phyloP scores from a whole-genome alignment of 2,888 invertebrate species.

The Torymus aiolomorphi region DNA sequence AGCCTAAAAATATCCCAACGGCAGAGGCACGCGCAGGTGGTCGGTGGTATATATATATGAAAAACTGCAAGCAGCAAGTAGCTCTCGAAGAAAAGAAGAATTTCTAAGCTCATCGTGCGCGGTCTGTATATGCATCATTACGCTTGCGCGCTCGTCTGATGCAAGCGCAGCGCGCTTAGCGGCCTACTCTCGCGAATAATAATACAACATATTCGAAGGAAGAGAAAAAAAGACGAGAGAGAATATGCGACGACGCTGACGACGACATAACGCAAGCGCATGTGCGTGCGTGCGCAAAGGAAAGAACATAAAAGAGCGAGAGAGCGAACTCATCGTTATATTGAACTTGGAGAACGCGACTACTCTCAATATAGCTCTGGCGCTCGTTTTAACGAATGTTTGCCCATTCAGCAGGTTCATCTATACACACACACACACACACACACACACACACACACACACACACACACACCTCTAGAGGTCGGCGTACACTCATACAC shows the following conservation, averaged over 20 bases:
- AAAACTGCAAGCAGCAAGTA: too few species aligned
- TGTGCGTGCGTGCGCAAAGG: too few species aligned
- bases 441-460: background rate
- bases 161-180: too few species aligned
- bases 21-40: too few species aligned
- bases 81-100: too few species aligned
- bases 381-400: slow-evolving; percentile 50
- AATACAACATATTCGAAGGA: background rate
- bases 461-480: background rate
- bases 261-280: too few species aligned
- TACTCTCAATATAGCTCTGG: slow-evolving; percentile 30
- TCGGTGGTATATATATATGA: too few species aligned
- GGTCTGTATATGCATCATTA: too few species aligned
- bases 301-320: too few species aligned
- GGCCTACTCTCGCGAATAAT: slow-evolving; percentile 12
- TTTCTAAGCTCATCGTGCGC: too few species aligned
- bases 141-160: too few species aligned
- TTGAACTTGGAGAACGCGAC: slow-evolving; percentile 22
- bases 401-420: slow-evolving; percentile 34
- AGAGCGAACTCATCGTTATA: slow-evolving; percentile 9
- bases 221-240: background rate
- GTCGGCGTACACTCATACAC: background rate
- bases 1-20: too few species aligned
- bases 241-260: background rate
- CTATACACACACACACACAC: background rate